Base-by-base conservation (phyloP, 2,113 vertebrate species). In the Erythrocercus mccallii region DNA sequence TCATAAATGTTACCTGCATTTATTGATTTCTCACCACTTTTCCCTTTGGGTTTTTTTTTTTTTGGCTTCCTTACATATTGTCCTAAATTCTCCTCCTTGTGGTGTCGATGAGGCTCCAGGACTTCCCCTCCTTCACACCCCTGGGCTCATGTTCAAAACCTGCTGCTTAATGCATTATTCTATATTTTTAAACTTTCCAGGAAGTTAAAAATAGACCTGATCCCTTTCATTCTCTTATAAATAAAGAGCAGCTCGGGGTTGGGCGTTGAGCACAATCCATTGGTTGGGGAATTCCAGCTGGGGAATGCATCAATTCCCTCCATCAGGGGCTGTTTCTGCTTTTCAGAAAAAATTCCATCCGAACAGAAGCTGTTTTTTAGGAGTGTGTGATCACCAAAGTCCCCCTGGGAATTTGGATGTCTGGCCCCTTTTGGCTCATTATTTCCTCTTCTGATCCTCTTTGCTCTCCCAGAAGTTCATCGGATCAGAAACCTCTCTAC, bases 131-230 rank as follows among this genome's bases (percentile, higher is more conserved):
- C 77, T 10, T 45, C 65, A 51, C 72, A 22, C 35, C 15, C 20
- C 5, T 15, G 2, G 17, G 35, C 62, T 71, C 45, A 6, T 91
- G 95, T 78, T 53, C 35, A 78, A 47, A 90, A 61, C 88, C 91
- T 96, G 82, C 81, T 95, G 85, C 73, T 95, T 57, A 81, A 95
- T 62, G 65, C 91, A 95, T 96, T 88, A 96, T 88, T 88, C 94
- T 88, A 96, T 88, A 92, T 93, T 83, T 65, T 64, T 71, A 94
- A 96, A 96, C 91, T 94, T 96, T 94, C 92, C 92, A 95, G 80
- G 88, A 85, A 92, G 95, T 95, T 97, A 93, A 96, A 97, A 95
- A 97, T 97, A 97, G 88, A 57, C 25, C 86, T 58, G 82, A 90
- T 95, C 90, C 76, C 86, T 93, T 88, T 97, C 80, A 40, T 93